Evolutionary conservation across 2,888 invertebrate genomes (phyloP).

Genomic region (Troides oblongomaculatus): DNA sequence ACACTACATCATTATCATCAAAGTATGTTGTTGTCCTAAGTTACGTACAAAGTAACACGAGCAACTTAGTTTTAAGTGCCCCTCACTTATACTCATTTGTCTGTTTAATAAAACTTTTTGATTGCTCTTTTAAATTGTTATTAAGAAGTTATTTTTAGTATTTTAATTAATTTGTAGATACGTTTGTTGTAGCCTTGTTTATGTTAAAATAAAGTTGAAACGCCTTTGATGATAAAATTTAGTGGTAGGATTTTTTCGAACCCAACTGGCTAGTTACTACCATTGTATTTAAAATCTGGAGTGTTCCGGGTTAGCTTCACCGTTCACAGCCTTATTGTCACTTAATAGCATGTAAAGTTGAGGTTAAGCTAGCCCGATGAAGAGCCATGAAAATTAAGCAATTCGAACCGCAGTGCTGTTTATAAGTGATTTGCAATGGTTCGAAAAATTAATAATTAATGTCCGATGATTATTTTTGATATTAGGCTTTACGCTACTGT

Average conservation of each 20-base stretch:
- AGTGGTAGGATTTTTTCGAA: no score
- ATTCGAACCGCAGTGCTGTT: neutral
- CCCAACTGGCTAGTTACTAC: no score
- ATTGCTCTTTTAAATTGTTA: neutral
- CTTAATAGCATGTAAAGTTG: no score
- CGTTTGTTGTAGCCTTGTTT: neutral
- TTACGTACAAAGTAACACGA: no score
- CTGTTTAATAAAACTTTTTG: neutral
- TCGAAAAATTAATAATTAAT: neutral
- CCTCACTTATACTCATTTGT: no score
- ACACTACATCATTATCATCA: no score
- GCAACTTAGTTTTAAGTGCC: no score
- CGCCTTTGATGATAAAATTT: neutral
- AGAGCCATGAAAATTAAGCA: neutral
- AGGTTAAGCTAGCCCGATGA: neutral
- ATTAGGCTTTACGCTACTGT: slow-evolving; percentile 19
- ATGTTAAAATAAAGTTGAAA: neutral
- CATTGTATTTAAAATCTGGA: no score
- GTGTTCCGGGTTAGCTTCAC: no score
- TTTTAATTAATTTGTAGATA: neutral
- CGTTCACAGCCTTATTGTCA: no score
- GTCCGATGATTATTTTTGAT: slow-evolving; percentile 24
- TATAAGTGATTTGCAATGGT: slow-evolving; percentile 9
- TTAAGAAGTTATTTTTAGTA: neutral
- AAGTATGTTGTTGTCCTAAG: no score